Conservation (phyloP, 2,797 vertebrate genomes). For the Melanotaenia nigrans region DNA sequence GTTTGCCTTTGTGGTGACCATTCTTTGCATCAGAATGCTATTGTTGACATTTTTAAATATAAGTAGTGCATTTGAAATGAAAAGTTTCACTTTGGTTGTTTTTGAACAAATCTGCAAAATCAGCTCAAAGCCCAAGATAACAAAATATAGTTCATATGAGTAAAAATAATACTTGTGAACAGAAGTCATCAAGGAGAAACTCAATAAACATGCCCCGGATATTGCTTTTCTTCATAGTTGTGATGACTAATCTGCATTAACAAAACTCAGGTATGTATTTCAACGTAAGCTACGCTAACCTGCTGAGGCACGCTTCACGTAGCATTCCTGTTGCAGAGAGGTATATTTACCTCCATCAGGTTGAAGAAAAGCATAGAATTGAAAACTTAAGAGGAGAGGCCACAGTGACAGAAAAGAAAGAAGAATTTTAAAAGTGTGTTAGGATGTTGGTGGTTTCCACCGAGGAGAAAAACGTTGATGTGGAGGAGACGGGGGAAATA, state of each 20-base stretch:
- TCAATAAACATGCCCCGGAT: slow-evolving; percentile 25
- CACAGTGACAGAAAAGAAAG: background rate
- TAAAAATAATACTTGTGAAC: slow-evolving; percentile 7
- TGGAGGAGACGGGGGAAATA: background rate
- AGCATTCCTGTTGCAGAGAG: slow-evolving; percentile 68
- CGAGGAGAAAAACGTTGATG: background rate
- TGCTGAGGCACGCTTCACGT: slow-evolving; percentile 61
- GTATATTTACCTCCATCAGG: slow-evolving; percentile 30
- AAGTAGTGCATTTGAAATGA: background rate
- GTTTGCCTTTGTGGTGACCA: background rate
- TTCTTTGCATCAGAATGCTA: background rate
- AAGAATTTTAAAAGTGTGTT: background rate
- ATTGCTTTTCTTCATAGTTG: slow-evolving; percentile 12
- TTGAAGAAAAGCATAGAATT: slow-evolving; percentile 5
- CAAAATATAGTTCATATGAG: background rate
- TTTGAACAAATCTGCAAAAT: background rate
- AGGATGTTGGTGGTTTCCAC: background rate
- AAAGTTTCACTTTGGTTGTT: background rate
- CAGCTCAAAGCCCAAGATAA: background rate
- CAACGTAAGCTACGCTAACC: slow-evolving; percentile 54
- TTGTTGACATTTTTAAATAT: background rate
- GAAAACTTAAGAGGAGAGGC: background rate
- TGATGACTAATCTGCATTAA: slow-evolving; percentile 58
- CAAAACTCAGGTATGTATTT: slow-evolving; percentile 57
- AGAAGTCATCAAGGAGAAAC: background rate